A percentile compares a stretch with the other conserved stretches of the same genome.
phyloP scores from a whole-genome alignment of 1,140 invertebrate species.

The Drosophila biarmipes region DNA sequence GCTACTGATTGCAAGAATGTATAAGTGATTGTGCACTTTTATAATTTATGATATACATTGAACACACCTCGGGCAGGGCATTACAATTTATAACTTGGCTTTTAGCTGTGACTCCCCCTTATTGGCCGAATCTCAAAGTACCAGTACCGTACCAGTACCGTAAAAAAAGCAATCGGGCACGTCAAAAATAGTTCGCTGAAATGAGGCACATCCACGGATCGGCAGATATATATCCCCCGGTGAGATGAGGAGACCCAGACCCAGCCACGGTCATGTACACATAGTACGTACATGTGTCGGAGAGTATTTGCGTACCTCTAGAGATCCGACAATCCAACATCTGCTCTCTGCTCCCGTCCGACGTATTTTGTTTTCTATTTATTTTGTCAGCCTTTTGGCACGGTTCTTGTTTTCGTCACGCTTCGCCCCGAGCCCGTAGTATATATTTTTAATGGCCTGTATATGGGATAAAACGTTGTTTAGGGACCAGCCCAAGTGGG shows the following conservation, averaged over 20 bases:
- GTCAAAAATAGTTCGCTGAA: slow-evolving; percentile 66
- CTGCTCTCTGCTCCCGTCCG: slow-evolving; percentile 40
- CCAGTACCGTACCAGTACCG: slow-evolving; percentile 11
- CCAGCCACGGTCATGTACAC: slow-evolving; percentile 28
- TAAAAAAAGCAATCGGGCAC: slow-evolving; percentile 35
- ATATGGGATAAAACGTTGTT: slow-evolving; percentile 31
- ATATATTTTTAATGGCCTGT: slow-evolving; percentile 24
- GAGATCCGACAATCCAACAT: slow-evolving; percentile 38
- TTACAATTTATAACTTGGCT: not conserved
- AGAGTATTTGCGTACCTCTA: slow-evolving; percentile 22
- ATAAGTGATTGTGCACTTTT: slow-evolving; percentile 1
- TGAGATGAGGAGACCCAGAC: slow-evolving; percentile 14
- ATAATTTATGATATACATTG: not conserved
- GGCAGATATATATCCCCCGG: slow-evolving; percentile 17
- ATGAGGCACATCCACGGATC: slow-evolving; percentile 37
- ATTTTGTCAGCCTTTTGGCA: slow-evolving; percentile 58
- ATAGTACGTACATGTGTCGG: slow-evolving; percentile 3
- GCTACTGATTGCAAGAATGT: slow-evolving; percentile 1
- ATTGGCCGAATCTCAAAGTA: slow-evolving; percentile 19
- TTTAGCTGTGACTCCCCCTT: not conserved
- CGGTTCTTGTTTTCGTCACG: slow-evolving; percentile 61
- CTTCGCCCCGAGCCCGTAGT: slow-evolving; percentile 25
- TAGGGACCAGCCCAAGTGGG: not conserved
- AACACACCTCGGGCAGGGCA: not conserved
- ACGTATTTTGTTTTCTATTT: slow-evolving; percentile 44